These are phyloP conservation scores for Spizella passerina DNA, from an alignment of 2,797 vertebrate species.

Conservation along the genomic window DNA sequence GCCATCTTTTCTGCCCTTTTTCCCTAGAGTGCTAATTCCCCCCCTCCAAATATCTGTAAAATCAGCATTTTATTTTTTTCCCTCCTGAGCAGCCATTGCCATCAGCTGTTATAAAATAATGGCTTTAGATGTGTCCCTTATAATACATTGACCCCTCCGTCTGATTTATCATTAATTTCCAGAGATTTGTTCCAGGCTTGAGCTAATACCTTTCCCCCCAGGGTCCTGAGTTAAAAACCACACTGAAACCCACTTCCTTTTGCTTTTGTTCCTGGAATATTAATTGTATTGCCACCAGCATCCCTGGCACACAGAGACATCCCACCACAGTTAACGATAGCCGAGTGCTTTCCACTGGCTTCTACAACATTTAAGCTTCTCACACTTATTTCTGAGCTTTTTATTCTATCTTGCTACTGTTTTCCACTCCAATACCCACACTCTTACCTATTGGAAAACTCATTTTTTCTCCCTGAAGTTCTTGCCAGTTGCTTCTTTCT, in stretches of 20 bases:
- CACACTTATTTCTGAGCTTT: background rate
- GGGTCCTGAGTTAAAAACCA: conserved; percentile 49
- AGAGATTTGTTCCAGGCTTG: conserved; percentile 63
- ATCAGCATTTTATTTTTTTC: conserved; percentile 69
- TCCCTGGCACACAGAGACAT: background rate
- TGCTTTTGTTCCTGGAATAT: conserved; percentile 35
- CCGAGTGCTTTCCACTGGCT: background rate
- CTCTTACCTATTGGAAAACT: background rate
- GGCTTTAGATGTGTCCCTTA: conserved; percentile 68
- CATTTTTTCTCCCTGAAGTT: background rate
- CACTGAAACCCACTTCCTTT: conserved; percentile 13
- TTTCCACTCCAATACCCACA: background rate
- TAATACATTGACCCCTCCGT: conserved; percentile 61
- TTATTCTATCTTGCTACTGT: background rate
- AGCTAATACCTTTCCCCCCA: conserved; percentile 47
- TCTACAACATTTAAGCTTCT: background rate
- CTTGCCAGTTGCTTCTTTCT: background rate
- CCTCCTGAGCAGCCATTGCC: conserved; percentile 42
- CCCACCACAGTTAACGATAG: background rate
- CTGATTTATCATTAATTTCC: conserved; percentile 73
- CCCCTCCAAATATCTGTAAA: conserved; percentile 48
- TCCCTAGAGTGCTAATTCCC: conserved; percentile 53
- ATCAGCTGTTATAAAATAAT: conserved; percentile 69
- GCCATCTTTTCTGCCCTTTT: conserved; percentile 28
- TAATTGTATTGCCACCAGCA: conserved; percentile 27